A percentile compares a stretch with the other conserved stretches of the same genome.
Conservation (phyloP, 30 jellyfish, hydroid and myxozoan genomes). For the Rhopilema esculentum region DNA sequence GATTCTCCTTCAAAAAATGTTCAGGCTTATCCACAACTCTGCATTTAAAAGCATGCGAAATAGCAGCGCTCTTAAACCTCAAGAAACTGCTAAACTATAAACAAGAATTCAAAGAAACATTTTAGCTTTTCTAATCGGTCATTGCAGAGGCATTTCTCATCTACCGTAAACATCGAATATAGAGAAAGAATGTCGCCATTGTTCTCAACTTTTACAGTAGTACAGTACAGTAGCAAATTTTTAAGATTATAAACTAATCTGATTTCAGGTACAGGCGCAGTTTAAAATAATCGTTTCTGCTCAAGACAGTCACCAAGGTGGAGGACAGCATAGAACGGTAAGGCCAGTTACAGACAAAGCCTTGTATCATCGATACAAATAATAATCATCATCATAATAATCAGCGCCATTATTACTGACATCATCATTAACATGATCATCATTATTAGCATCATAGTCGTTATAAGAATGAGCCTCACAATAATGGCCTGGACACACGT, state of each 20-base stretch:
- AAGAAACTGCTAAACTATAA: background rate
- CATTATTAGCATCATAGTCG: no score
- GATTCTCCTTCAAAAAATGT: background rate
- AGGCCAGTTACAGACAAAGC: background rate
- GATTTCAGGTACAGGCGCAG: conserved; percentile 41
- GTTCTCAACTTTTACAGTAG: no score
- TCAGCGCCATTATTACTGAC: background rate
- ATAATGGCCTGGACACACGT: background rate
- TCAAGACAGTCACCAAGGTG: conserved; percentile 77
- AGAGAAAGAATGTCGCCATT: background rate
- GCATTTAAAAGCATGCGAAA: background rate
- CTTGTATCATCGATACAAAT: background rate
- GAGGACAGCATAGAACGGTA: conserved; percentile 82
- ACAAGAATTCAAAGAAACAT: background rate
- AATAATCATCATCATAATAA: background rate
- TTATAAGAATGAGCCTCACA: no score
- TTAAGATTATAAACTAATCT: no score
- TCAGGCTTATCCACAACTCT: background rate
- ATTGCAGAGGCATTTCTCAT: background rate
- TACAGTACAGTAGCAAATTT: no score
- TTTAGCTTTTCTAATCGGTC: background rate
- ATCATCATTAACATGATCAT: background rate
- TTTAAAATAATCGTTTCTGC: conserved; percentile 66
- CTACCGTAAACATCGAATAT: no score
- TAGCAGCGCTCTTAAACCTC: background rate